Conservation (phyloP, 2,888 invertebrate genomes). For the Drosophila birchii region DNA sequence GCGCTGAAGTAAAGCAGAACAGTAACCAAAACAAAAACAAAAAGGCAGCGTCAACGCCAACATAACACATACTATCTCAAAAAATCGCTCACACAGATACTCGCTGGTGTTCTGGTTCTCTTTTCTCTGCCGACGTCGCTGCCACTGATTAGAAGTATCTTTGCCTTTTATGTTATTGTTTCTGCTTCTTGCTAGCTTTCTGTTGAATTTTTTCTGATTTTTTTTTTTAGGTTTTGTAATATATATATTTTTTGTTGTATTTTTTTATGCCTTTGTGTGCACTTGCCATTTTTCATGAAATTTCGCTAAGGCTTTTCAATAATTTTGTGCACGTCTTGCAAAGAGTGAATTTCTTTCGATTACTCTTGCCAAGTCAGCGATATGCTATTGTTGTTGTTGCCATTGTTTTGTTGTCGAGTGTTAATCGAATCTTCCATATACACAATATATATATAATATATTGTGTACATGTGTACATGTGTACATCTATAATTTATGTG, state of each 20-base stretch:
- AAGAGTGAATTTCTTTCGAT: slow-evolving; percentile 65
- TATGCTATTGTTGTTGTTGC: slow-evolving; percentile 43
- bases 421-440: slow-evolving; percentile 65
- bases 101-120: slow-evolving; percentile 27
- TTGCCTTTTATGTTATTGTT: slow-evolving; percentile 51
- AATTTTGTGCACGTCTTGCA: slow-evolving; percentile 69
- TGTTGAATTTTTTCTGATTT: slow-evolving; percentile 44
- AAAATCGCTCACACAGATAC: slow-evolving; percentile 9
- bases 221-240: slow-evolving; percentile 12
- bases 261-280: slow-evolving; percentile 38
- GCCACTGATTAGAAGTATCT: slow-evolving; percentile 65
- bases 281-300: slow-evolving; percentile 42
- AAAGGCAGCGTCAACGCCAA: slow-evolving; percentile 25
- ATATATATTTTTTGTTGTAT: neutral
- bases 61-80: slow-evolving; percentile 20
- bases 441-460: slow-evolving; percentile 1
- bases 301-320: slow-evolving; percentile 71
- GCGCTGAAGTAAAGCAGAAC: slow-evolving; percentile 43
- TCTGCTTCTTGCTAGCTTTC: slow-evolving; percentile 36
- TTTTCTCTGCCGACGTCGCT: slow-evolving; percentile 24
- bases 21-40: slow-evolving; percentile 32
- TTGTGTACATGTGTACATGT: slow-evolving; percentile 1
- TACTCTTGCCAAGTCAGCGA: slow-evolving; percentile 74
- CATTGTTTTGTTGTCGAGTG: slow-evolving; percentile 62
- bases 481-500: slow-evolving; percentile 21